phyloP scores from a whole-genome alignment of 1,140 invertebrate genomes.

The Drosophila biarmipes region DNA sequence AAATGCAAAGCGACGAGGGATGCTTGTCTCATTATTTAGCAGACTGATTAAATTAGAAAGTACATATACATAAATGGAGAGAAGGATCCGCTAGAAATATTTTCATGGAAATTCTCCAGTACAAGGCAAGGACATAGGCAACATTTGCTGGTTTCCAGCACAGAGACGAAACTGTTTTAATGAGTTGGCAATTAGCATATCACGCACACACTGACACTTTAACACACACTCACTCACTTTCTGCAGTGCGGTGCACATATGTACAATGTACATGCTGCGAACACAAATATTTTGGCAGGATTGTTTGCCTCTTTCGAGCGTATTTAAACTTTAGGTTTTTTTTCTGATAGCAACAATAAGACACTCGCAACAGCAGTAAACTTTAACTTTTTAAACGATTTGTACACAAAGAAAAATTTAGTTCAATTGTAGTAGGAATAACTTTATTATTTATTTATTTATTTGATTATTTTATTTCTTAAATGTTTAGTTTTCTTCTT shows the following conservation, averaged over 20 bases:
- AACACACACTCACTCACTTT: slow-evolving; percentile 4
- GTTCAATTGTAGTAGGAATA: not conserved
- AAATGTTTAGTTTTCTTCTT: no score
- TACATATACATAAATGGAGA: slow-evolving; percentile 12
- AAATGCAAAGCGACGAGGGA: not conserved
- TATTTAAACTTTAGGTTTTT: slow-evolving; percentile 37
- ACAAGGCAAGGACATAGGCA: slow-evolving; percentile 33
- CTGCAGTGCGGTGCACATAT: slow-evolving; percentile 1
- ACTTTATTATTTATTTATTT: not conserved
- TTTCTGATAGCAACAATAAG: slow-evolving; percentile 25
- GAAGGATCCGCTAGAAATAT: slow-evolving; percentile 34
- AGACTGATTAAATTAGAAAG: slow-evolving; percentile 77
- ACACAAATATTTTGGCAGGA: slow-evolving; percentile 47
- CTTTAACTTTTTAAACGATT: slow-evolving; percentile 33
- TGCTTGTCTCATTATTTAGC: slow-evolving; percentile 74
- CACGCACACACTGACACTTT: slow-evolving; percentile 27
- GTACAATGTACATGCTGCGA: slow-evolving; percentile 6
- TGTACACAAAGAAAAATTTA: slow-evolving; percentile 7
- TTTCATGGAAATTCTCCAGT: slow-evolving; percentile 53
- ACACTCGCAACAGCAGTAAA: not conserved
- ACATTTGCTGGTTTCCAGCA: slow-evolving; percentile 44
- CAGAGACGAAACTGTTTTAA: slow-evolving; percentile 76
- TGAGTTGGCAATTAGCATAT: slow-evolving; percentile 80
- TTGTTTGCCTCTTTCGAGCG: slow-evolving; percentile 42
- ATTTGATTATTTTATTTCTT: not conserved